phyloP scores from a whole-genome alignment of 2,113 vertebrate species.

The Pedetes capensis region DNA sequence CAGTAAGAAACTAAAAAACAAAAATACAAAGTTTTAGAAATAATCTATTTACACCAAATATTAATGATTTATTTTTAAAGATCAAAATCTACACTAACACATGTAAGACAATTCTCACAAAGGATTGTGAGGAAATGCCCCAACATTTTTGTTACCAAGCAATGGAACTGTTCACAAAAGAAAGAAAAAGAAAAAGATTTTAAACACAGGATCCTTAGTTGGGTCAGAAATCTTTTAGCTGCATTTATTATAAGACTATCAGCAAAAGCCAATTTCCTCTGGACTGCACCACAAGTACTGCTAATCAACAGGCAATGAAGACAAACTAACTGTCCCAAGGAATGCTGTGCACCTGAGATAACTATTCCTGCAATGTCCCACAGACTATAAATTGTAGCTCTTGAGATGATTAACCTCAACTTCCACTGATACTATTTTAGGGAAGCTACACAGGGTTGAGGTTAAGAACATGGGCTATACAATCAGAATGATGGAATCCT shows the following conservation, averaged over 20 bases:
- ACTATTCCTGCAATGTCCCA: not conserved
- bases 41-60: not conserved
- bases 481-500: not conserved
- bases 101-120: not conserved
- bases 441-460: not conserved
- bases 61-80: not conserved
- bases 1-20: conserved; percentile 93
- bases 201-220: not conserved
- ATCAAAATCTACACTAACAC: not conserved
- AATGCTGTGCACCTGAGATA: not conserved
- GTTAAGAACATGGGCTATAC: not conserved
- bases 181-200: not conserved
- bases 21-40: conserved; percentile 57
- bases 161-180: not conserved
- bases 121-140: not conserved
- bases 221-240: not conserved
- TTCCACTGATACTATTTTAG: not conserved
- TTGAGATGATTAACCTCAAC: not conserved
- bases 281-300: not conserved
- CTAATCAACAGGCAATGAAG: not conserved
- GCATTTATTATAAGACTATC: not conserved
- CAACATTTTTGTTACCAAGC: not conserved
- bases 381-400: not conserved
- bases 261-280: not conserved
- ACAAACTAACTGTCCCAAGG: not conserved